Percentiles rank a stretch among this genome's conserved stretches.
These are phyloP conservation scores for Drosophila ananassae DNA, from an alignment of 1,140 invertebrate species.

Conservation along the genomic window DNA sequence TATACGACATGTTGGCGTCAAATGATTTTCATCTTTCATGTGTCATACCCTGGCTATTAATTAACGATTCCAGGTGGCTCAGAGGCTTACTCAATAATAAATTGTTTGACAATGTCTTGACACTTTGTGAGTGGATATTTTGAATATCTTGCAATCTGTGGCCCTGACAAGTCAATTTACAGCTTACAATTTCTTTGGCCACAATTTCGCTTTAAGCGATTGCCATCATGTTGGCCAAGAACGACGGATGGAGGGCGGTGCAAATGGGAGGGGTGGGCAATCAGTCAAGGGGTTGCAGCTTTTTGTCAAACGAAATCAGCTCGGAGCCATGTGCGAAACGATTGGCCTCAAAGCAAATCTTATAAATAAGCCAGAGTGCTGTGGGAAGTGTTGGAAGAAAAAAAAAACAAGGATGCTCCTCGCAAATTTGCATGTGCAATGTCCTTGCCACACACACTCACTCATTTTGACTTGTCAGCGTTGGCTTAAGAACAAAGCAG, in stretches of 20 bases:
- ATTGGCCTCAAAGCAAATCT: slow-evolving; percentile 67
- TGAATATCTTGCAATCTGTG: slow-evolving; percentile 21
- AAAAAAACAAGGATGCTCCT: slow-evolving; percentile 44
- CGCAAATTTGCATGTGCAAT: slow-evolving; percentile 73
- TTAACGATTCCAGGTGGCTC: slow-evolving; percentile 52
- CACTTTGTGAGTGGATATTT: slow-evolving; percentile 5
- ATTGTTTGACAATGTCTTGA: slow-evolving; percentile 27
- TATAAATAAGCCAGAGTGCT: slow-evolving; percentile 68
- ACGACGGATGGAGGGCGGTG: too few species aligned
- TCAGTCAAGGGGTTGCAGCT: slow-evolving; percentile 51
- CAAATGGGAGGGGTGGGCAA: slow-evolving; percentile 27
- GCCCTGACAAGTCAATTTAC: slow-evolving; percentile 27
- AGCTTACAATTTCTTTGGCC: slow-evolving; percentile 4
- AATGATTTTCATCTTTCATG: slow-evolving; percentile 22
- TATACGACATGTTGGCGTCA: slow-evolving; percentile 44
- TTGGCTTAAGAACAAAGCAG: slow-evolving; percentile 55
- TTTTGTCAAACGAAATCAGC: slow-evolving; percentile 71
- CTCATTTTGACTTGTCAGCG: slow-evolving; percentile 54
- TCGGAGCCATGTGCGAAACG: slow-evolving; percentile 63
- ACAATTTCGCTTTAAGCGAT: slow-evolving; percentile 34
- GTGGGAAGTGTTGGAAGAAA: slow-evolving; percentile 29
- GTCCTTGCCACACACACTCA: slow-evolving; percentile 12
- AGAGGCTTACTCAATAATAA: slow-evolving; percentile 23
- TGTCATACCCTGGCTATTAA: slow-evolving; percentile 54
- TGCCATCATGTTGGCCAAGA: not conserved